These are phyloP conservation scores for Aethina tumida DNA, from an alignment of 1,140 invertebrate genomes.

Conservation along the genomic window DNA sequence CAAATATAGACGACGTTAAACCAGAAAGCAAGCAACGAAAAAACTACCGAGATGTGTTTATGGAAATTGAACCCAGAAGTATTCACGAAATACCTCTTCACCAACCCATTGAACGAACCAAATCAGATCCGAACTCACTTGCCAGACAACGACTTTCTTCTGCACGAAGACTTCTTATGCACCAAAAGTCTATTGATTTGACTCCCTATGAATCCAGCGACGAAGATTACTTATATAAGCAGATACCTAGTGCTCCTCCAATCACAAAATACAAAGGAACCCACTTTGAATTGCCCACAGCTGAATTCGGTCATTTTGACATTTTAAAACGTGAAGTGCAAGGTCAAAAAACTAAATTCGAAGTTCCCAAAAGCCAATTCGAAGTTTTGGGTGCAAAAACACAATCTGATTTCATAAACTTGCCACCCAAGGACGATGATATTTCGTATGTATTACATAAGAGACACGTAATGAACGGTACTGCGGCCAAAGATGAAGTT, in stretches of 20 bases:
- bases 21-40: conserved; percentile 21
- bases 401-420: conserved; percentile 35
- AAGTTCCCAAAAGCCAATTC: conserved; percentile 46
- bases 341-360: conserved; percentile 37
- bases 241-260: conserved; percentile 58
- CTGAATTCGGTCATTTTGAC: conserved; percentile 56
- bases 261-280: conserved; percentile 41
- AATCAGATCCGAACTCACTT: conserved; percentile 70
- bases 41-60: conserved; percentile 30
- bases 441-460: conserved; percentile 77
- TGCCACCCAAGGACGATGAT: conserved; percentile 48
- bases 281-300: conserved; percentile 38
- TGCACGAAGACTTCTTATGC: conserved; percentile 65
- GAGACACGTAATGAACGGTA: conserved; percentile 72
- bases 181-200: conserved; percentile 76
- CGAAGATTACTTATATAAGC: conserved; percentile 62
- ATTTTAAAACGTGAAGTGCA: conserved; percentile 42
- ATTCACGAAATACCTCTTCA: conserved; percentile 38
- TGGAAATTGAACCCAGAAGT: conserved; percentile 33
- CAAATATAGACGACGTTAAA: conserved; percentile 25
- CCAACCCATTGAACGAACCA: conserved; percentile 67
- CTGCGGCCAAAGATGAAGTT: conserved; percentile 42
- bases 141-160: conserved; percentile 58
- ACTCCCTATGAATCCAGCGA: conserved; percentile 73
- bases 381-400: conserved; percentile 35